Evolutionary conservation across 2,113 vertebrate genomes (phyloP).

Genomic region (Progne subis): DNA sequence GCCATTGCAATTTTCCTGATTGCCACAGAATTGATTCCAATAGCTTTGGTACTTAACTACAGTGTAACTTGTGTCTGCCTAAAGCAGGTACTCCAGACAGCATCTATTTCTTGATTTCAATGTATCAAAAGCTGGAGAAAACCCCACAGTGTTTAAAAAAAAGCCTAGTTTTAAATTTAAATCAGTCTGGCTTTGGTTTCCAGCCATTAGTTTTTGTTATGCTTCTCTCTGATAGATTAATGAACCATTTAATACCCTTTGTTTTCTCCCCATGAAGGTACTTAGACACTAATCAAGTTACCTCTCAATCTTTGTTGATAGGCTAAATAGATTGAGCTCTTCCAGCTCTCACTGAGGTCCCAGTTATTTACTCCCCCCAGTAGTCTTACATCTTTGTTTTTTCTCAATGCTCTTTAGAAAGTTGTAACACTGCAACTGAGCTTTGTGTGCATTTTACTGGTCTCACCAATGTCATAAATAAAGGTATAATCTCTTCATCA

Average conservation of each 20-base stretch:
- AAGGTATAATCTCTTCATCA: slow-evolving; percentile 40
- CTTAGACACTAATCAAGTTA: slow-evolving; percentile 58
- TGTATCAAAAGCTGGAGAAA: not conserved
- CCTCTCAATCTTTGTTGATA: slow-evolving; percentile 48
- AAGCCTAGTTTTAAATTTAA: slow-evolving; percentile 34
- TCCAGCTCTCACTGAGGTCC: not conserved
- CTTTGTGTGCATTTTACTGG: not conserved
- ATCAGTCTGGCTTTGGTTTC: slow-evolving; percentile 31
- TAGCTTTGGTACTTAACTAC: not conserved
- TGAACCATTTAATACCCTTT: slow-evolving; percentile 59
- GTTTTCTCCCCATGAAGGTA: slow-evolving; percentile 51
- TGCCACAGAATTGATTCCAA: not conserved
- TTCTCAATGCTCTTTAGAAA: not conserved
- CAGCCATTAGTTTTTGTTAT: slow-evolving; percentile 56
- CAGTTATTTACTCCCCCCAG: accelerated
- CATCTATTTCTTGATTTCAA: not conserved
- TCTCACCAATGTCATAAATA: slow-evolving; percentile 30
- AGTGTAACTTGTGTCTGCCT: not conserved
- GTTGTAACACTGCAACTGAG: not conserved
- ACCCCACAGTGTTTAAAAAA: not conserved
- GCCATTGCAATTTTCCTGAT: not conserved
- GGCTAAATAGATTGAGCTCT: slow-evolving; percentile 24
- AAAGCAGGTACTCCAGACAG: not conserved
- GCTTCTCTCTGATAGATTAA: slow-evolving; percentile 50
- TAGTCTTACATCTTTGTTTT: not conserved